A percentile compares a stretch with the other conserved stretches of the same genome.
phyloP scores from a whole-genome alignment of 2,797 vertebrate species.

The Petrocephalus sullivani region DNA sequence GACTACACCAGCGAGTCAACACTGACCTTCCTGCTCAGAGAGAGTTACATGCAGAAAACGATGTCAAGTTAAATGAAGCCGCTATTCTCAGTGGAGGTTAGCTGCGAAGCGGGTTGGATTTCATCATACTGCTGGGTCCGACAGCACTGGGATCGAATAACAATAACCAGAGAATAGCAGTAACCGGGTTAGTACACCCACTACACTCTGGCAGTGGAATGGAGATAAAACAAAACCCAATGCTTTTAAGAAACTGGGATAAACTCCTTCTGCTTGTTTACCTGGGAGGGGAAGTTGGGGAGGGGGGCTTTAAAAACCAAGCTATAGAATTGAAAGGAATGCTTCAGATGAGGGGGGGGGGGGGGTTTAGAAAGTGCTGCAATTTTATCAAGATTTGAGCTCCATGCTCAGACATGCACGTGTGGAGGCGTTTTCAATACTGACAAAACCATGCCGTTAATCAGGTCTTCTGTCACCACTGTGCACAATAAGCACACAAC shows the following conservation, averaged over 20 bases:
- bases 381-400: conserved; percentile 10
- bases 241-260: conserved; percentile 2
- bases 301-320: neutral
- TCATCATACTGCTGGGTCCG: neutral
- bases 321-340: neutral
- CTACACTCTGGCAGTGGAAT: neutral
- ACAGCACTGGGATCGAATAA: neutral
- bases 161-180: neutral
- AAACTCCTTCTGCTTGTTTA: neutral
- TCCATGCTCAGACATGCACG: neutral
- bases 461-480: neutral
- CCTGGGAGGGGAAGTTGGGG: neutral
- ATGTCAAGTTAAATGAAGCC: conserved; percentile 23
- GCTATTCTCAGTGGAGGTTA: conserved; percentile 10
- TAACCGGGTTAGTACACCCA: neutral
- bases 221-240: conserved; percentile 5
- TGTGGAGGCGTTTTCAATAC: neutral
- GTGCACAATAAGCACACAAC: neutral
- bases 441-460: neutral
- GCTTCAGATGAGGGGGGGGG: neutral
- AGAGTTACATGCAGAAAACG: conserved; percentile 16
- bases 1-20: conserved; percentile 19
- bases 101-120: neutral
- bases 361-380: neutral
- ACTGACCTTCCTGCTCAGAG: conserved; percentile 16